phyloP scores from a whole-genome alignment of 2,113 vertebrate genomes.

The Polyodon spathula region DNA sequence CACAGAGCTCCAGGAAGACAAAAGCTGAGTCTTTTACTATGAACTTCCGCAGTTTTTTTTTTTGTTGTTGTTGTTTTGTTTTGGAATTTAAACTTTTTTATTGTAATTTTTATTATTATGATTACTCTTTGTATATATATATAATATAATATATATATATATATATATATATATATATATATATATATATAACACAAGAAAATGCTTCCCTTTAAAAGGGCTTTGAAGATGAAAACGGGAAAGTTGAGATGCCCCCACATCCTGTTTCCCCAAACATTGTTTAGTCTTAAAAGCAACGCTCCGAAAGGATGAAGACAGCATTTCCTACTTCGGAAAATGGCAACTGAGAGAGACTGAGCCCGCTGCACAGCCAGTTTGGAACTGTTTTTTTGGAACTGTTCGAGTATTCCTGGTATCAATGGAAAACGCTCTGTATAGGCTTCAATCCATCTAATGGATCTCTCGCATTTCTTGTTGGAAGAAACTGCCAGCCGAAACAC shows the following conservation, averaged over 20 bases:
- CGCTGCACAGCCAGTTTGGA: no score
- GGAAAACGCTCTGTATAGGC: no score
- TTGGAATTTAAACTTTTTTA: no score
- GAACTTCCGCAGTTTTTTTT: conserved; percentile 32
- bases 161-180: no score
- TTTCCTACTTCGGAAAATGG: conserved; percentile 19
- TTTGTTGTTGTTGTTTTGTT: conserved; percentile 25
- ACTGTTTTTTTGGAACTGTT: no score
- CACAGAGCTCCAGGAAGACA: not conserved
- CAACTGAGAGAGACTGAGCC: conserved; percentile 19
- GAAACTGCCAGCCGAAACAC: conserved; percentile 31
- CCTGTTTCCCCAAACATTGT: conserved; percentile 1
- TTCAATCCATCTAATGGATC: no score
- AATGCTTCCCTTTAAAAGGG: conserved; percentile 71
- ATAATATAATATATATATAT: no score
- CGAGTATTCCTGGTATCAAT: no score
- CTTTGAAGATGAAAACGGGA: conserved; percentile 26
- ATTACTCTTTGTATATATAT: no score
- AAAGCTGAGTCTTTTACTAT: conserved; percentile 13
- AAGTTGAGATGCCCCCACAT: conserved; percentile 8
- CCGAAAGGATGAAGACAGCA: conserved; percentile 25
- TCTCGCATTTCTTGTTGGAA: no score
- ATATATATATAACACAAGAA: conserved; percentile 43
- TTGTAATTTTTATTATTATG: no score
- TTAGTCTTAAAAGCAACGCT: conserved; percentile 26